Evolutionary conservation across 2,797 vertebrate species (phyloP).

Genomic region (Neosalanx taihuensis): DNA sequence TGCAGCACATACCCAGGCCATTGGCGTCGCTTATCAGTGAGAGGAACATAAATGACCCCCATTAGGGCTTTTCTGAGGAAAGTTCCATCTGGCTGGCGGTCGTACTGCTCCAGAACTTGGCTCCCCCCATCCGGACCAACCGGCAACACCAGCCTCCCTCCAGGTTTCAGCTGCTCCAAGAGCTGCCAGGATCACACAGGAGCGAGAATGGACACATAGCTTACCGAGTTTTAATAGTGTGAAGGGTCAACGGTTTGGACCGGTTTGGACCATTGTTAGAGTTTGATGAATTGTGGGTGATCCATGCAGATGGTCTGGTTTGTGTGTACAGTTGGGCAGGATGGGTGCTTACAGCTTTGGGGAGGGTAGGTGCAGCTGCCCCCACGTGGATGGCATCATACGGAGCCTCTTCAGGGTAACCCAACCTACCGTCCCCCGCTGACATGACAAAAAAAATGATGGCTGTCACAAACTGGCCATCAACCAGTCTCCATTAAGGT

Average conservation of each 20-base stretch:
- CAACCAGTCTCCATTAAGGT: background rate
- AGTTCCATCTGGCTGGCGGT: slow-evolving; percentile 81
- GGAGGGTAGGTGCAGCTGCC: slow-evolving; percentile 81
- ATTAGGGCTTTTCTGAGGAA: slow-evolving; percentile 83
- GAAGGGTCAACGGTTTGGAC: background rate
- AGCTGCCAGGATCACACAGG: slow-evolving; percentile 63
- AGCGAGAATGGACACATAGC: too few species aligned
- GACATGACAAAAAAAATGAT: slow-evolving; percentile 5
- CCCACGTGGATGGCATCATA: slow-evolving; percentile 92
- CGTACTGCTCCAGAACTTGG: slow-evolving; percentile 88
- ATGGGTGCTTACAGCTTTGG: slow-evolving; percentile 75
- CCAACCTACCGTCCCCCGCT: slow-evolving; percentile 87
- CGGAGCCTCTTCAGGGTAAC: slow-evolving; percentile 80
- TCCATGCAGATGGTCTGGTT: too few species aligned
- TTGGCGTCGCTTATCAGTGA: slow-evolving; percentile 87
- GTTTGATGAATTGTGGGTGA: too few species aligned
- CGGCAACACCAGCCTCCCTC: slow-evolving; percentile 84
- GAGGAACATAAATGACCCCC: slow-evolving; percentile 88
- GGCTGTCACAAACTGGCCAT: background rate
- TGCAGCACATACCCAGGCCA: slow-evolving; percentile 77
- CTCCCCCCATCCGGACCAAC: slow-evolving; percentile 82
- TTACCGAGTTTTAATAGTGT: background rate
- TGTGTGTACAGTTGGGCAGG: too few species aligned
- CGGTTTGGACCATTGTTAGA: too few species aligned
- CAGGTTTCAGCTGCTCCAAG: slow-evolving; percentile 86